phyloP scores from a whole-genome alignment of 2,888 invertebrate genomes.

The Parascotia fuliginaria region DNA sequence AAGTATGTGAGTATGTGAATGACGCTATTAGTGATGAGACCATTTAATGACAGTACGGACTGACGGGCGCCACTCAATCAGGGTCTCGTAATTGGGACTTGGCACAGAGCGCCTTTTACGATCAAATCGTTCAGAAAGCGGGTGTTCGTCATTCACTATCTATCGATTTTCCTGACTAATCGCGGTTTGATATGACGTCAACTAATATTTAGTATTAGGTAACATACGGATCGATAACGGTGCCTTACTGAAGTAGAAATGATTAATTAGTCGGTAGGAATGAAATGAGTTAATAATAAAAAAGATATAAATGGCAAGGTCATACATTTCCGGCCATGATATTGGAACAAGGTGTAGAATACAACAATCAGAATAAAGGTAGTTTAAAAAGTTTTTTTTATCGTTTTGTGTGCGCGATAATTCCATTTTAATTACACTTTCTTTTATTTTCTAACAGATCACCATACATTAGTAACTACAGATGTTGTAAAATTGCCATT shows the following conservation, averaged over 20 bases:
- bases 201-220: constrained; percentile 28
- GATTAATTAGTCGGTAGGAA: background rate
- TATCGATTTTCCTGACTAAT: constrained; percentile 53
- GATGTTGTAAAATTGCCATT: constrained; percentile 13
- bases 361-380: too few relatives aligned
- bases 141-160: constrained; percentile 31
- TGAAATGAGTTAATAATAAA: background rate
- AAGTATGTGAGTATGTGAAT: constrained; percentile 29
- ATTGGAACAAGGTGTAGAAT: too few relatives aligned
- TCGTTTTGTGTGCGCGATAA: background rate
- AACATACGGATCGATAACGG: constrained; percentile 18
- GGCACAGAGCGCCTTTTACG: constrained; percentile 68
- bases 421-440: background rate
- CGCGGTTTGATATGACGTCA: constrained; percentile 47
- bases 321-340: too few relatives aligned
- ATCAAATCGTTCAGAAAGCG: constrained; percentile 53
- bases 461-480: background rate
- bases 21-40: constrained; percentile 43
- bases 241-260: too few relatives aligned
- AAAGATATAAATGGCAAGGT: background rate
- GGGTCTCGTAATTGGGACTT: constrained; percentile 64
- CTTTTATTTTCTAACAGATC: background rate
- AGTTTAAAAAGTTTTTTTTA: too few relatives aligned
- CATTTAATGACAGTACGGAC: constrained; percentile 60
- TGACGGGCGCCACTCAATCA: constrained; percentile 65